Conservation (phyloP, 1,140 invertebrate species). For the Aphelenchoides fujianensis region DNA sequence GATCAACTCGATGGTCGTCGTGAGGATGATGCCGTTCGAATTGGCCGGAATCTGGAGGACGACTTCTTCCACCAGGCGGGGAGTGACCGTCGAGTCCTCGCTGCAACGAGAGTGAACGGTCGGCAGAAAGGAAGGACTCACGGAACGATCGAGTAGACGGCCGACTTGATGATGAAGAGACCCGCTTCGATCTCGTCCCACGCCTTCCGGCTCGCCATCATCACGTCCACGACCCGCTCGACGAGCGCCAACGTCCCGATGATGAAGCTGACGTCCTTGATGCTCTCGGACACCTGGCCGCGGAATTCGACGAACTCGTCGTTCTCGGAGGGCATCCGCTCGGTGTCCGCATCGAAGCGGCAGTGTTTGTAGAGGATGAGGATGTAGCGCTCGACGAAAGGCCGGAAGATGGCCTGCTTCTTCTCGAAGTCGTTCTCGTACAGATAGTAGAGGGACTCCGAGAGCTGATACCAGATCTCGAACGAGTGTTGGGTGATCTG, state of each 20-base stretch:
- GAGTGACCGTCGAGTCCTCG: constrained; percentile 83
- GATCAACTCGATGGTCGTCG: constrained; percentile 81
- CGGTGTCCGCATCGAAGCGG: constrained; percentile 82
- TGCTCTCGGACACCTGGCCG: constrained; percentile 80
- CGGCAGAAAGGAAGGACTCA: too few relatives aligned
- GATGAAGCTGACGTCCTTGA: constrained; percentile 96
- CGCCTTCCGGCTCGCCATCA: constrained; percentile 64
- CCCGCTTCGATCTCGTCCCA: constrained; percentile 93
- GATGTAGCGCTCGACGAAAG: constrained; percentile 76
- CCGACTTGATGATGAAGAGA: constrained; percentile 88
- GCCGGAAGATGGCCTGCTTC: constrained; percentile 71
- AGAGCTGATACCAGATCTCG: constrained; percentile 90
- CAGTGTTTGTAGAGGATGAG: constrained; percentile 72
- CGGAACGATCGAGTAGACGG: constrained; percentile 91
- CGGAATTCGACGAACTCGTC: constrained; percentile 86
- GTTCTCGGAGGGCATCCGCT: constrained; percentile 80
- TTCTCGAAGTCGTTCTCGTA: constrained; percentile 74
- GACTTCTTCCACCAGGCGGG: constrained; percentile 84
- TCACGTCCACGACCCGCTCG: constrained; percentile 70
- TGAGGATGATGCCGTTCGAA: constrained; percentile 80
- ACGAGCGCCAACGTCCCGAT: constrained; percentile 87
- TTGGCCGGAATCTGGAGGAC: constrained; percentile 79
- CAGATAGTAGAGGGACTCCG: constrained; percentile 85
- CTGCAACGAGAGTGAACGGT: too few relatives aligned
- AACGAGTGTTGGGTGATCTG: constrained; percentile 78